A percentile compares a stretch with the other conserved stretches of the same genome.
phyloP scores from a whole-genome alignment of 2,113 vertebrate genomes.

The Bos indicus region DNA sequence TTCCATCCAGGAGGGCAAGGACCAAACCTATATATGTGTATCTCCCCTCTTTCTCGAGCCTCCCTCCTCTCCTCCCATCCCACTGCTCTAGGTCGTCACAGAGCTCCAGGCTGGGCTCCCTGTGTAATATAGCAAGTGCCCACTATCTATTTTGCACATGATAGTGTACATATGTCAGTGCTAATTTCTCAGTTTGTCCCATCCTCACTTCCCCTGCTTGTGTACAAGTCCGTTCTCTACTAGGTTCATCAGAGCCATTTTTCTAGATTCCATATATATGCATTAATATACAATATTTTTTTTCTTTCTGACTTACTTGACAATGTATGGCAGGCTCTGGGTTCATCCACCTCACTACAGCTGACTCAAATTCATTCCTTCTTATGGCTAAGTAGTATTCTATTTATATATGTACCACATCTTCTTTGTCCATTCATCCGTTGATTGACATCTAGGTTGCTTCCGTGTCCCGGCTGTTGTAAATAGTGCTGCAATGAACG shows the following conservation, averaged over 20 bases:
- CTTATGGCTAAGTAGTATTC: neutral
- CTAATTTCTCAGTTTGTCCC: neutral
- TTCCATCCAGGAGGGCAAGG: neutral
- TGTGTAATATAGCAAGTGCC: neutral
- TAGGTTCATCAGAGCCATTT: neutral
- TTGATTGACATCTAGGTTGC: neutral
- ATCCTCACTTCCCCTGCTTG: neutral
- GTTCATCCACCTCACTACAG: neutral
- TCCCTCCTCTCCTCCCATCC: neutral
- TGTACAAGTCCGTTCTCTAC: neutral
- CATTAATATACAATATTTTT: neutral
- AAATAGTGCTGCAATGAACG: neutral
- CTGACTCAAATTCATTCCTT: neutral
- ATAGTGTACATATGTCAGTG: neutral
- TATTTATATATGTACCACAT: neutral
- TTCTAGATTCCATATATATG: neutral
- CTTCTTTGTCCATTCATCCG: neutral
- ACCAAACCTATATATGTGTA: neutral
- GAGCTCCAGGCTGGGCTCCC: neutral
- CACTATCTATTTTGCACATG: accelerated
- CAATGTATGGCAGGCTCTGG: neutral
- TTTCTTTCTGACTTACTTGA: neutral
- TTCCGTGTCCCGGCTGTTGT: neutral
- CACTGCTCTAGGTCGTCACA: neutral
- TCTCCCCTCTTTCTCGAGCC: neutral